These are phyloP conservation scores for Echiichthys vipera DNA, from an alignment of 2,797 vertebrate species.

Conservation along the genomic window DNA sequence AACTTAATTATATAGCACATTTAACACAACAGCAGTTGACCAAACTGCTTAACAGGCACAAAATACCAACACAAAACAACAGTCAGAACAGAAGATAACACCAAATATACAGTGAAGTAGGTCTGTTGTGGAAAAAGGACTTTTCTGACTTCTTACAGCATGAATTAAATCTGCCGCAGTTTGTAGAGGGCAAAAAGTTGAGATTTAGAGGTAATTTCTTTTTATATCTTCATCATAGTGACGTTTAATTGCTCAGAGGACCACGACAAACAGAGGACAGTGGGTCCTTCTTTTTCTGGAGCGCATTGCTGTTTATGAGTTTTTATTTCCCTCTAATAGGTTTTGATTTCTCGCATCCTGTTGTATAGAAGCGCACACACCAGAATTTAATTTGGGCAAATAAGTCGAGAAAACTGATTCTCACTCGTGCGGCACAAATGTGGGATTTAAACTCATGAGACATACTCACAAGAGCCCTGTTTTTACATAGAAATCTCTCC, in stretches of 20 bases:
- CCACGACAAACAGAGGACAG: neutral
- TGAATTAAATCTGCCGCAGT: neutral
- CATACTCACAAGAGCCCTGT: conserved; percentile 12
- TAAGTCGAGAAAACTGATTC: conserved; percentile 5
- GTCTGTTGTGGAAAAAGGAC: neutral
- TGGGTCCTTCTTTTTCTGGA: neutral
- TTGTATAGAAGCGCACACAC: conserved; percentile 29
- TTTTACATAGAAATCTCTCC: conserved; percentile 30
- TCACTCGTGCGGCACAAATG: no score
- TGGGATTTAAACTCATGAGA: conserved; percentile 25
- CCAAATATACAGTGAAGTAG: no score
- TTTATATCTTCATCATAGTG: neutral
- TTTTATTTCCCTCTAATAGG: conserved; percentile 9
- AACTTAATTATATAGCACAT: no score
- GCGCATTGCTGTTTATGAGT: conserved; percentile 23
- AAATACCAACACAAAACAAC: no score
- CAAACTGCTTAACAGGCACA: no score
- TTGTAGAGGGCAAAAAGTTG: neutral
- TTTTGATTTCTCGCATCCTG: conserved; percentile 48
- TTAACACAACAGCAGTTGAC: no score
- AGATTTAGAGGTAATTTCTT: neutral
- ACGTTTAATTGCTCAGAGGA: neutral
- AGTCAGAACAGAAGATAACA: no score
- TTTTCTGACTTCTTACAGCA: neutral
- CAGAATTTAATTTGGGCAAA: conserved; percentile 38